Conservation (phyloP, 2,797 vertebrate species). For the Syngnathus rostellatus region DNA sequence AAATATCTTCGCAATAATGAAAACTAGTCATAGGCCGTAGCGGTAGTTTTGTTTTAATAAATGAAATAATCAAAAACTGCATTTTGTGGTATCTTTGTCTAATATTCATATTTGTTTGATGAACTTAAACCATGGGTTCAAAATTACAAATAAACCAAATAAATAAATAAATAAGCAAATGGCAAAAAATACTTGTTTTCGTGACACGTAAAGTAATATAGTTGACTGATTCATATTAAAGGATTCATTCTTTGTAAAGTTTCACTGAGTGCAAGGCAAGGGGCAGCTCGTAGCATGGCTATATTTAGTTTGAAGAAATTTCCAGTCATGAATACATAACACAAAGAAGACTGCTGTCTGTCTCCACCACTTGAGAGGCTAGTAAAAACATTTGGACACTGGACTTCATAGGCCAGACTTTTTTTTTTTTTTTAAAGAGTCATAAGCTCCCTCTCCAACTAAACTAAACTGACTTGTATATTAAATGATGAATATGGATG, state of each 20-base stretch:
- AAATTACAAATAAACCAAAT: no score
- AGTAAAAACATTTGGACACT: conserved; percentile 40
- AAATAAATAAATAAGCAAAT: no score
- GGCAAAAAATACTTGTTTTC: no score
- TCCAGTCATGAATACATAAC: conserved; percentile 52
- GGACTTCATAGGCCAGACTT: conserved; percentile 13
- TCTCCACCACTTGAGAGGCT: conserved; percentile 41
- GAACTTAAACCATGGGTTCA: no score
- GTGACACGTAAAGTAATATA: not conserved
- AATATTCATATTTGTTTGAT: no score
- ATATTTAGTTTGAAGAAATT: conserved; percentile 51
- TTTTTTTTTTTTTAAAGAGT: not conserved
- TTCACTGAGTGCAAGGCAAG: conserved; percentile 36
- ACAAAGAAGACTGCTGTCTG: conserved; percentile 53
- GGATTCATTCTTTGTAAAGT: conserved; percentile 20
- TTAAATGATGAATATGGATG: conserved; percentile 18
- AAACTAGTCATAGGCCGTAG: no score
- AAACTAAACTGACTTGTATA: conserved; percentile 13
- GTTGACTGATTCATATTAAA: not conserved
- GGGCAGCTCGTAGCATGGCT: conserved; percentile 33
- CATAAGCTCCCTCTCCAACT: not conserved
- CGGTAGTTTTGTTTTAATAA: no score
- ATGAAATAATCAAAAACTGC: no score
- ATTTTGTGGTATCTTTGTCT: no score
- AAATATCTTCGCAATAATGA: no score